Evolutionary conservation across 2,797 vertebrate genomes (phyloP).

Genomic region (Odontamblyopus rebecca): DNA sequence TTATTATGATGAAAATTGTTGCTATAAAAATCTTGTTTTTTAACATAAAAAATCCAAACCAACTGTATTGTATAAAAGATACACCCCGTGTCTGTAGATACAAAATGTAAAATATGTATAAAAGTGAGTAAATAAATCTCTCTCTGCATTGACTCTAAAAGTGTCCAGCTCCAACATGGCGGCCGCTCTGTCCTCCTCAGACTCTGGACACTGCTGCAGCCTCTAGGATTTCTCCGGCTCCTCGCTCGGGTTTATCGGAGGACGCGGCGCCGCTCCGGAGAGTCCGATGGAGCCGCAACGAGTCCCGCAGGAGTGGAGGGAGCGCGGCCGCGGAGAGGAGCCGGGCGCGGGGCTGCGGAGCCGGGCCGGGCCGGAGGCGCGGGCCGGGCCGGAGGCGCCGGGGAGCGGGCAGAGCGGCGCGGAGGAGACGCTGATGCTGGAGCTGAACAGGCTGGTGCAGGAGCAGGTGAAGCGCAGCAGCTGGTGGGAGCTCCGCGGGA

Average conservation of each 20-base stretch:
- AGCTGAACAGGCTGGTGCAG: conserved; percentile 85
- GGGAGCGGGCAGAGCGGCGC: conserved; percentile 17
- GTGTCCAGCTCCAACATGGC: too few species aligned
- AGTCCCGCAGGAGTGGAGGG: conserved; percentile 41
- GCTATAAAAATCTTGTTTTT: too few species aligned
- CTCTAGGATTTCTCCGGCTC: too few species aligned
- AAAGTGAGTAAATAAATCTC: too few species aligned
- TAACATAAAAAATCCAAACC: too few species aligned
- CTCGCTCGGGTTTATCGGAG: not conserved
- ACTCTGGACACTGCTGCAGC: too few species aligned
- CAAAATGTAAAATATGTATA: too few species aligned
- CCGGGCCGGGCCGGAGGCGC: not conserved
- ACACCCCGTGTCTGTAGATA: too few species aligned
- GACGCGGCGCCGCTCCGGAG: not conserved
- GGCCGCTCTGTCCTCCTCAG: too few species aligned
- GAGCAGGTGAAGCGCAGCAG: conserved; percentile 82
- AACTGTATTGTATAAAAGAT: too few species aligned
- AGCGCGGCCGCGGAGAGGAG: conserved; percentile 11
- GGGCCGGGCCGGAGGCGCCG: not conserved
- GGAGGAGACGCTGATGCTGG: conserved; percentile 81
- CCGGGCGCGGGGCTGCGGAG: not conserved
- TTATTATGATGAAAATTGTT: too few species aligned
- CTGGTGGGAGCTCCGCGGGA: conserved; percentile 91
- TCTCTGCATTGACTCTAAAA: too few species aligned
- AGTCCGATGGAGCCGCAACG: conserved; percentile 40